These are phyloP conservation scores for Drosophila barbarae DNA, from an alignment of 2,888 invertebrate species.

Conservation along the genomic window DNA sequence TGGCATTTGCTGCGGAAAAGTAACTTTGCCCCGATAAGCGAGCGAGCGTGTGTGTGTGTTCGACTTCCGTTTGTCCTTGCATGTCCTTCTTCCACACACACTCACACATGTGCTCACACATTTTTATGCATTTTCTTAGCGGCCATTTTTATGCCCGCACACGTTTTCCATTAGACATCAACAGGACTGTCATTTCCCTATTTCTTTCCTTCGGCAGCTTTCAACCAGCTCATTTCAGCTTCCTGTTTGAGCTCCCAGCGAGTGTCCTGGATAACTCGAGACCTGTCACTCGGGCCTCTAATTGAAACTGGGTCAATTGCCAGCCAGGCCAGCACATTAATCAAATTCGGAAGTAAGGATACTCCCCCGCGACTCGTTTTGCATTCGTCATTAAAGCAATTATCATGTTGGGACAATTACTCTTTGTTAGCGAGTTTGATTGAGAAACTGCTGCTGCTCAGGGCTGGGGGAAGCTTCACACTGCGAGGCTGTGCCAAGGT, in stretches of 20 bases:
- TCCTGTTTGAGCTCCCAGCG: slow-evolving; percentile 36
- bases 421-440: slow-evolving; percentile 69
- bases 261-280: slow-evolving; percentile 9
- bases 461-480: slow-evolving; percentile 11
- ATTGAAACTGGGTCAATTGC: slow-evolving; percentile 67
- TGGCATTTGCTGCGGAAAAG: slow-evolving; percentile 53
- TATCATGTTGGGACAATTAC: slow-evolving; percentile 72
- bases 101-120: slow-evolving; percentile 40
- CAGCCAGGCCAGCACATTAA: slow-evolving; percentile 54
- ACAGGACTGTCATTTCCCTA: slow-evolving; percentile 60
- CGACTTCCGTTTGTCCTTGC: slow-evolving; percentile 70
- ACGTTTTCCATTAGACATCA: slow-evolving; percentile 78
- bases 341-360: slow-evolving; percentile 42
- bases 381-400: slow-evolving; percentile 68
- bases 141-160: slow-evolving; percentile 78
- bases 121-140: slow-evolving; percentile 78
- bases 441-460: slow-evolving; percentile 44
- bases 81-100: slow-evolving; percentile 49
- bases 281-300: slow-evolving; percentile 34
- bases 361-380: slow-evolving; percentile 46
- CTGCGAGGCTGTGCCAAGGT: slow-evolving; percentile 38
- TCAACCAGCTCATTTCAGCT: slow-evolving; percentile 51
- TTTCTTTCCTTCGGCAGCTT: slow-evolving; percentile 11
- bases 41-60: slow-evolving; percentile 60
- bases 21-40: slow-evolving; percentile 62